Evolutionary conservation across 2,113 vertebrate genomes (phyloP), one percentile per base, ranked within the genome.

Genomic region (Willisornis vidua): DNA sequence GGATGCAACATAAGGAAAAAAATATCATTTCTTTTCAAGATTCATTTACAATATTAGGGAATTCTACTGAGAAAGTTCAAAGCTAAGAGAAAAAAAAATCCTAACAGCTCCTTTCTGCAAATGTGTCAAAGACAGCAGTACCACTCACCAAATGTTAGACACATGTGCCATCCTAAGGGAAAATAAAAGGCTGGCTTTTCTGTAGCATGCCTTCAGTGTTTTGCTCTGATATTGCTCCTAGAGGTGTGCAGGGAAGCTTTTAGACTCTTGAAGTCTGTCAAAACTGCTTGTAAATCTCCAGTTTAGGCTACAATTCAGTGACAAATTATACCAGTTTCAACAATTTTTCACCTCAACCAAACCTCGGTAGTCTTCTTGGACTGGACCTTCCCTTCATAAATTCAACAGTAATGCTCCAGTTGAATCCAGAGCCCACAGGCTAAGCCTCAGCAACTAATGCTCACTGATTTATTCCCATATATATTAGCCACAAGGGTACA

Each of bases 381-480:
- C 45, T 77, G 33, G 7, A 24, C 20, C 18, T 19, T n/a, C 7
- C 12, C 76, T 80, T 71, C 51, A 67, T 43, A 75, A 92, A 81
- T 90, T 63, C 7, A 19, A 31, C 35, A 71, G 52, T 59, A 92
- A 57, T 29, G 48, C 13, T 92, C 35, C 48, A 45, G 29, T 4
- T 49, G 85, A 91, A 91, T 37, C 12, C 81, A 89, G 55, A 48
- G 48, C 75, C 75, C 62, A 73, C 1, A 2, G 83, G 65, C 76
- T 81, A 73, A 85, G 55, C 71, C 91, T 73, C 67, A 88, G 75
- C 82, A 96, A 80, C 91, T 86, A 92, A 58, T 61, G 59, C 76
- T 87, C 46, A 28, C 39, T 77, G 82, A 93, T 91, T 88, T 88
- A 87, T 86, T 85, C 87, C 66, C 48, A 72, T 79, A 49, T 43